Conservation (phyloP, 2,797 vertebrate genomes). For the Meriones psammophilus region DNA sequence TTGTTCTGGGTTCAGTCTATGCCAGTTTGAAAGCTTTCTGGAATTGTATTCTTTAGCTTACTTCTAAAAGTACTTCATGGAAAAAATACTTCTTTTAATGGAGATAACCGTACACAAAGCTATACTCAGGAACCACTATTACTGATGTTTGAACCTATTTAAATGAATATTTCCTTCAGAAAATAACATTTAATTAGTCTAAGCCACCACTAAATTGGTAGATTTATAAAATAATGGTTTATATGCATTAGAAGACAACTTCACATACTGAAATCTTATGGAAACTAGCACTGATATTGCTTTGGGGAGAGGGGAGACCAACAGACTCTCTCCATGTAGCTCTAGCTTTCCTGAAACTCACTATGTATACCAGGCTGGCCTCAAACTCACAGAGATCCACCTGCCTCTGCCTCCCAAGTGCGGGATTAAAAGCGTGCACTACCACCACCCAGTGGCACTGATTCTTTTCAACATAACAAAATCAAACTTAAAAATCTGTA, state of each 20-base stretch:
- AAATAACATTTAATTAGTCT: background rate
- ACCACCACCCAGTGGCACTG: background rate
- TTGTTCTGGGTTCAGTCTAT: background rate
- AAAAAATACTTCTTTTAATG: constrained; percentile 2
- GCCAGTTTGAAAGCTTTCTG: background rate
- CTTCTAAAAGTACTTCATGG: background rate
- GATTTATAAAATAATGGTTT: background rate
- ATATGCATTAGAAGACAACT: background rate
- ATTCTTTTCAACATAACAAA: background rate
- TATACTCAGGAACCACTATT: background rate
- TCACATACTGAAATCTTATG: background rate
- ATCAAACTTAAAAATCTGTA: background rate
- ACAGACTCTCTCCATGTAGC: background rate
- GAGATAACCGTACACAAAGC: background rate
- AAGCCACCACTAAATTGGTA: background rate
- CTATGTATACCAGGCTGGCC: background rate
- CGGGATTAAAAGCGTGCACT: background rate
- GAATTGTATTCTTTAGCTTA: background rate
- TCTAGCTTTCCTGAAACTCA: background rate
- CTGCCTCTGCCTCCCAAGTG: background rate
- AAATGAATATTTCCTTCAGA: background rate
- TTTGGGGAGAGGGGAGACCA: background rate
- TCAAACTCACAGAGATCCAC: background rate
- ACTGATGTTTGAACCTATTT: background rate
- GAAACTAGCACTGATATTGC: background rate